phyloP scores from a whole-genome alignment of 2,888 invertebrate genomes.

The Achlya flavicornis region DNA sequence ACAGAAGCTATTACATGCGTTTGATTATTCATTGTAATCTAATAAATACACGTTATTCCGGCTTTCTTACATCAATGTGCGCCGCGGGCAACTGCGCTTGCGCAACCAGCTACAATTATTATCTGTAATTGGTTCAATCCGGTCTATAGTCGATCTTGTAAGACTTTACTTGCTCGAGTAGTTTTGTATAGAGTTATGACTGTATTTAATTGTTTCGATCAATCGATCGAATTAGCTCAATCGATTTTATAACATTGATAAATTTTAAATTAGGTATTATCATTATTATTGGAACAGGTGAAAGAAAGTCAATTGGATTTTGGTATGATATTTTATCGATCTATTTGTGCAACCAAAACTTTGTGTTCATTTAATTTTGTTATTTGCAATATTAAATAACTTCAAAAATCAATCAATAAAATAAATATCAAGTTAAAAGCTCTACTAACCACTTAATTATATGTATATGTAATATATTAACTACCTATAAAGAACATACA shows the following conservation, averaged over 20 bases:
- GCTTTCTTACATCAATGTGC: slow-evolving; percentile 45
- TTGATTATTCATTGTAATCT: slow-evolving; percentile 17
- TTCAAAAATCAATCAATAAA: too few relatives aligned
- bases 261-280: slow-evolving; percentile 7
- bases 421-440: too few relatives aligned
- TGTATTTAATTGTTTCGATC: slow-evolving; percentile 7
- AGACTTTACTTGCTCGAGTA: slow-evolving; percentile 14
- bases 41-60: slow-evolving; percentile 30
- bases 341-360: background rate
- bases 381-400: too few relatives aligned
- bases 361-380: too few relatives aligned
- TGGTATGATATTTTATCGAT: background rate
- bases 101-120: slow-evolving; percentile 50
- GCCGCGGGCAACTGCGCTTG: slow-evolving; percentile 34
- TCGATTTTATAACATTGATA: slow-evolving; percentile 1
- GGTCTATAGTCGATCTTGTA: slow-evolving; percentile 17
- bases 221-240: background rate
- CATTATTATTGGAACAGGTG: background rate
- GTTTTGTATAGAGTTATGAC: slow-evolving; percentile 7
- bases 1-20: slow-evolving; percentile 23
- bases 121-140: slow-evolving; percentile 43
- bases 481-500: background rate
- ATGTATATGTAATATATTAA: background rate
- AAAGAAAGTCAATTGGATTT: background rate
- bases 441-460: too few relatives aligned